Base-by-base conservation (phyloP, 2,797 vertebrate genomes). In the Sebastes oblongus region DNA sequence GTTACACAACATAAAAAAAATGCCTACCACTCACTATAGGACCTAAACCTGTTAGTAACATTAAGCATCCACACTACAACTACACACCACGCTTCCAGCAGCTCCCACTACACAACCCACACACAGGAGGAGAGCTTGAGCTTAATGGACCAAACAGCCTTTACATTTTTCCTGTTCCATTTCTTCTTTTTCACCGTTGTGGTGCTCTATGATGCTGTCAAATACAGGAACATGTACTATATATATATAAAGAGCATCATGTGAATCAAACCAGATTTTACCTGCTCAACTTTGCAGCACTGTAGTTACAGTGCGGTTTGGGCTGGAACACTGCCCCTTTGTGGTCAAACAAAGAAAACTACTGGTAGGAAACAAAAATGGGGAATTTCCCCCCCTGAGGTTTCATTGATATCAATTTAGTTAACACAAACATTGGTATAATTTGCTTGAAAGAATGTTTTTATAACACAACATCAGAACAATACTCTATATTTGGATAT, bases 281-380 rank as follows among this genome's bases (percentile, higher is more conserved):
- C 73, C 67, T 75, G 77, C 61, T 75, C 12, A 61, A 8, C 55
- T 78, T 46, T 77, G 34, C 74, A 78, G 73, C 34, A 67, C 69
- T 68, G 20, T 32, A 39, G 58, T 60, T 65, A 34, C 52, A 24
- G 54, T 55, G 58, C 3, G 46, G 80, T 83, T 85, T 64, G 29
- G 73, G 59, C 75, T 87, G 66, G 64, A 85, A 91, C 85, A 93
- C 89, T 92, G 88, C 94, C 93, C 87, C 93, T 79, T 39, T 89
- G 94, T 95, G 96, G 93, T 81, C 76, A 78, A 32, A 81, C 64
- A 32, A 24, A 72, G 83, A 82, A 82, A 62, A 36, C 46, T 34
- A 25, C 20, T 62, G 50, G 42, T 52, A 52, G 25, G 10, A 72
- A 58, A 68, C 29, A 42, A 5, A n/a, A 73, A n/a, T 2, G 4